phyloP scores from a whole-genome alignment of 2,797 vertebrate species.

The Melopsittacus undulatus region DNA sequence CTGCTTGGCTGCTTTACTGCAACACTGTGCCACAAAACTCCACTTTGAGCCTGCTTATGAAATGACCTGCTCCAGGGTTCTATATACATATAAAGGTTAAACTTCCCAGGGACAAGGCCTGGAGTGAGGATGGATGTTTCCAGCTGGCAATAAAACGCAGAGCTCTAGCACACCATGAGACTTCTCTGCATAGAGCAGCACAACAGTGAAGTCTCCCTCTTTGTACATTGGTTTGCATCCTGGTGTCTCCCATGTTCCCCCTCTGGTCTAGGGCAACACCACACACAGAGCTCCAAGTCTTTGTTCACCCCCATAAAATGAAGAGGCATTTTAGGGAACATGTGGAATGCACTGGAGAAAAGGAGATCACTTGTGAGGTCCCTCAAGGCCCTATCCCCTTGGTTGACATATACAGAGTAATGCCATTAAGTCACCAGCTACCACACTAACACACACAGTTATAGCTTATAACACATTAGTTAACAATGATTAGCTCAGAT shows the following conservation, averaged over 20 bases:
- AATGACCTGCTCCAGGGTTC: not conserved
- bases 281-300: not conserved
- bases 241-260: not conserved
- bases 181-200: not conserved
- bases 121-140: not conserved
- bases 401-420: not conserved
- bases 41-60: not conserved
- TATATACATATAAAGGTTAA: not conserved
- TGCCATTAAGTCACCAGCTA: not conserved
- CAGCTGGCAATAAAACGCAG: not conserved
- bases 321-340: not conserved
- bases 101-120: not conserved
- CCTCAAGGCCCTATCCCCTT: too few species aligned
- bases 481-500: not conserved
- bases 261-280: not conserved
- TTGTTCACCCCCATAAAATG: not conserved
- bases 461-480: not conserved
- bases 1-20: not conserved
- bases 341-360: not conserved
- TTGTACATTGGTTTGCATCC: fast-evolving
- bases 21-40: not conserved
- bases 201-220: not conserved
- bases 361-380: not conserved
- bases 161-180: not conserved
- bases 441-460: not conserved